phyloP scores from a whole-genome alignment of 2,888 invertebrate genomes.

The Tolmerus cingulatus region DNA sequence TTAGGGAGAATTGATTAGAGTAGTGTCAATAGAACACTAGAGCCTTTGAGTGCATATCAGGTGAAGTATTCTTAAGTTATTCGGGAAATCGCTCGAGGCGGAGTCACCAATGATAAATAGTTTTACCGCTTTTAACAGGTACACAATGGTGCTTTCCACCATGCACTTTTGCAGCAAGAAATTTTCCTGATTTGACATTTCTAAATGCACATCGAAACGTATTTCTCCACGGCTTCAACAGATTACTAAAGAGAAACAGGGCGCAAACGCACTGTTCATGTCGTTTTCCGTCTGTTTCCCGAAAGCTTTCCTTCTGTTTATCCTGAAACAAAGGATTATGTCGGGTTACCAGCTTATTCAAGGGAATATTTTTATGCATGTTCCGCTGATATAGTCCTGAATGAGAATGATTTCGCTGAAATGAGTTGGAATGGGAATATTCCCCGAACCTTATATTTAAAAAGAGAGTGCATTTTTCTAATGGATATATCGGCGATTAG shows the following conservation, averaged over 20 bases:
- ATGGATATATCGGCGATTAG: too few relatives aligned
- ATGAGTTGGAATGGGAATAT: neutral
- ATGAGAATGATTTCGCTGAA: neutral
- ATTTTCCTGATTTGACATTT: conserved; percentile 45
- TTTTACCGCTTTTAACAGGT: conserved; percentile 44
- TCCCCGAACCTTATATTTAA: neutral
- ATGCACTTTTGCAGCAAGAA: conserved; percentile 43
- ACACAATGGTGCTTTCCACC: conserved; percentile 40
- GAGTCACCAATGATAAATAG: neutral
- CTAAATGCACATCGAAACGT: neutral
- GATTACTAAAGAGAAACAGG: neutral
- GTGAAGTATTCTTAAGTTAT: neutral
- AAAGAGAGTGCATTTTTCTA: neutral
- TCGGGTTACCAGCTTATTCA: conserved; percentile 1
- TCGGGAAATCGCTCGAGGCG: neutral
- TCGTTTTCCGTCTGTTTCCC: neutral
- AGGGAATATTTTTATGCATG: neutral
- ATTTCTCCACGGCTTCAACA: neutral
- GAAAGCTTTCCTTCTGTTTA: neutral
- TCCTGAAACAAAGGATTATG: neutral
- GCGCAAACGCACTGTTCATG: neutral
- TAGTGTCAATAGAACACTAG: neutral
- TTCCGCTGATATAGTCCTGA: neutral
- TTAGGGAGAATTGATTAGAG: neutral
- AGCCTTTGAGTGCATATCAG: neutral